Conservation (phyloP, 2,113 vertebrate genomes). For the Sphyrna mokarran region DNA sequence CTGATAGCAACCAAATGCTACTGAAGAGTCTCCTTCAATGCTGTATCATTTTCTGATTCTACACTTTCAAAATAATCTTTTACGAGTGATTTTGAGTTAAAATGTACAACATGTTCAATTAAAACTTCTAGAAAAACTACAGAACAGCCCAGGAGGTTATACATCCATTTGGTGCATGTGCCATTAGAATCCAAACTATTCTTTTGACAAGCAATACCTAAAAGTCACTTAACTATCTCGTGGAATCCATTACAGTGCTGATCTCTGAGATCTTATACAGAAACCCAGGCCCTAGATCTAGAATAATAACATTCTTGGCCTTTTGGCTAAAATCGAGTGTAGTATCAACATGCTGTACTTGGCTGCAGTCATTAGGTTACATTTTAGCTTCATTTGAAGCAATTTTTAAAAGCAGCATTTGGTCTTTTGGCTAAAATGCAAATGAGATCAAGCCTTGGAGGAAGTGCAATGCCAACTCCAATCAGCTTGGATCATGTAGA, state of each 20-base stretch:
- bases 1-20: too few species aligned
- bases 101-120: neutral
- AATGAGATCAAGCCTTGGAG: too few species aligned
- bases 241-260: neutral
- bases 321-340: too few species aligned
- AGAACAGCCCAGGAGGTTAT: neutral
- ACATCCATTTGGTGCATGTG: neutral
- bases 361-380: too few species aligned
- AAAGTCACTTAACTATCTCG: neutral
- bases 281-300: neutral
- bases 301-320: neutral
- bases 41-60: neutral
- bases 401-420: too few species aligned
- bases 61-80: neutral
- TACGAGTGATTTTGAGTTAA: neutral
- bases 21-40: too few species aligned
- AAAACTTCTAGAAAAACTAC: neutral
- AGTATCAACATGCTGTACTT: too few species aligned
- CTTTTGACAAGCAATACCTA: neutral
- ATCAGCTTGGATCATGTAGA: too few species aligned
- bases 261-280: neutral
- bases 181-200: neutral
- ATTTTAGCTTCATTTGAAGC: too few species aligned
- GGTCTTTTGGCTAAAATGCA: too few species aligned
- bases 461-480: too few species aligned